Evolutionary conservation across 2,113 vertebrate genomes (phyloP), one percentile per base, ranked within the genome.

Genomic region (Centropus unirufus): DNA sequence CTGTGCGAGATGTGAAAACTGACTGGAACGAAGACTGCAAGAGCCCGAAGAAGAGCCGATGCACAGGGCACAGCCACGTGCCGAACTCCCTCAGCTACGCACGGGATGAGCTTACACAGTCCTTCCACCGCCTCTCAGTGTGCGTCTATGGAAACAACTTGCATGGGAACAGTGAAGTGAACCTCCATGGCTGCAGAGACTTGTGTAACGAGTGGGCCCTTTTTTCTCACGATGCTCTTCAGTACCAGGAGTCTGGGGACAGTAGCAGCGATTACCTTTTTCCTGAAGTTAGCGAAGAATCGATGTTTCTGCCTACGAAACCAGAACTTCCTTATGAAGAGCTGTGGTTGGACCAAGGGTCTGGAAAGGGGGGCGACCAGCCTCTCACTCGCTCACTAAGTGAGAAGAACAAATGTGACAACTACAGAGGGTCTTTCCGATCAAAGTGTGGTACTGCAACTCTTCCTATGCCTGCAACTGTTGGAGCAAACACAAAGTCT

Each of bases 71-170:
- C 95, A 97, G 97, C 97, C 99, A 99, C 3, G 89, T 99, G 61
- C 99, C 99, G 21, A 99, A 97, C 90, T 99, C 99, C 15, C 98
- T 99, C 16, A 99, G 98, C 70, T 99, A 99, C 1, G 99, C 99
- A 1, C 98, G 99, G 4, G 99, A 99, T 0, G 99, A 99, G 87
- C 98, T 99, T 52, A 99, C 99, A 0, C 99, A 99, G 96, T 99
- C 99, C 82, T 99, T 99, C 96, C 99, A 99, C 96, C 97, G 99
- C 9, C 99, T 99, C 5, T 99, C 99, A 0, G 99, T 99, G 52
- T 99, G 99, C 1, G 99, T 99, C 49, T 99, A 99, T 7, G 99
- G 99, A 64, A 99, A 98, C 98, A 99, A 99, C 92, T 96, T 99
- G 76, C 99, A 99, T 5, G 98, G 99, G 20, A 99, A 99, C 81